phyloP scores from a whole-genome alignment of 2,113 vertebrate species.

The Rattus rattus region DNA sequence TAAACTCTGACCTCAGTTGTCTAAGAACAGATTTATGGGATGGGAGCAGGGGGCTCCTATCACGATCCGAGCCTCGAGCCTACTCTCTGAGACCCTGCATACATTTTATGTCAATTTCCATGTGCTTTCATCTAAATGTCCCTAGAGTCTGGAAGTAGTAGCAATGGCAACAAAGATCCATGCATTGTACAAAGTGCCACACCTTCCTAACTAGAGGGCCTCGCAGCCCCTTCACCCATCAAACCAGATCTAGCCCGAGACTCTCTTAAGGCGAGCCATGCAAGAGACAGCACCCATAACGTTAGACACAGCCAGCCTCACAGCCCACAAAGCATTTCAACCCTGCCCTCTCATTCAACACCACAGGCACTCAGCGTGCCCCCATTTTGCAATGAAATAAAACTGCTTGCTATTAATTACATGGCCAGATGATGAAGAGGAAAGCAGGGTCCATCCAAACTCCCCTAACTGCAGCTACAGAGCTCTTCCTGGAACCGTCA shows the following conservation, averaged over 20 bases:
- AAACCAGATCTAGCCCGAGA: neutral
- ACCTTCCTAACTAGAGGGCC: neutral
- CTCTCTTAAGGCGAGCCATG: neutral
- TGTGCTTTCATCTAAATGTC: neutral
- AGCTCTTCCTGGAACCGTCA: slow-evolving; percentile 11
- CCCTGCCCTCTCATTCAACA: neutral
- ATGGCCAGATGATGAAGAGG: neutral
- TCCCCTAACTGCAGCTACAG: slow-evolving; percentile 9
- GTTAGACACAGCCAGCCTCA: neutral
- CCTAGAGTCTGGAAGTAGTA: neutral
- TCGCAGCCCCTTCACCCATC: neutral
- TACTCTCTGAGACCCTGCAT: neutral
- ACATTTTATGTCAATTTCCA: neutral
- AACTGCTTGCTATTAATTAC: neutral
- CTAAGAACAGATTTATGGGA: neutral
- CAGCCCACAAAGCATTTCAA: neutral
- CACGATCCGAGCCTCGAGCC: neutral
- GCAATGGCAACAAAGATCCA: neutral
- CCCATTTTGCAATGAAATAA: slow-evolving; percentile 10
- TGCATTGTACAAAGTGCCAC: neutral
- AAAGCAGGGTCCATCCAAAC: neutral
- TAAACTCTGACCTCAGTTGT: neutral
- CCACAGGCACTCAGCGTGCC: neutral
- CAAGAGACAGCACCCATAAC: neutral
- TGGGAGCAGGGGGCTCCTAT: neutral